These are phyloP conservation scores for Dermatemys mawii DNA, from an alignment of 2,113 vertebrate species.

Conservation along the genomic window DNA sequence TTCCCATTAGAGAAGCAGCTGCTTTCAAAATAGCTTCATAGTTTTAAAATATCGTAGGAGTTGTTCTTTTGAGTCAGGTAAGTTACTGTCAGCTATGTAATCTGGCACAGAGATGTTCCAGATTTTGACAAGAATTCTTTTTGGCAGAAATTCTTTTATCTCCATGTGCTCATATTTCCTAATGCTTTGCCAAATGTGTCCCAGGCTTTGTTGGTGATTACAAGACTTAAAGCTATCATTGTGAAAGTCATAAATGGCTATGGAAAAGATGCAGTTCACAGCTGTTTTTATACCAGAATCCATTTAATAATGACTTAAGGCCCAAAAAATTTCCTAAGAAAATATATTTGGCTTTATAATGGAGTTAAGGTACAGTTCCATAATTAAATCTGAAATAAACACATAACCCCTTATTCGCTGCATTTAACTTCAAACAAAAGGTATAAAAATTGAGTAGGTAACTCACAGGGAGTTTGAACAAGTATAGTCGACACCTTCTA, in stretches of 20 bases:
- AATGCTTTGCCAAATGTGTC: neutral
- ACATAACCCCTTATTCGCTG: slow-evolving; percentile 1
- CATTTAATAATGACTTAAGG: slow-evolving; percentile 9
- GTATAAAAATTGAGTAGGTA: slow-evolving; percentile 42
- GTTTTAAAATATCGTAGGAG: neutral
- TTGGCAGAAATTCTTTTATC: neutral
- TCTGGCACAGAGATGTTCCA: neutral
- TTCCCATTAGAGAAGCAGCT: neutral
- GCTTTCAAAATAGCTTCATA: neutral
- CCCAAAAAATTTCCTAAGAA: neutral
- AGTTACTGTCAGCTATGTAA: neutral
- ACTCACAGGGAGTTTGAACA: slow-evolving; percentile 37
- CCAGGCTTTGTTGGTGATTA: neutral
- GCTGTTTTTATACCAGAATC: neutral
- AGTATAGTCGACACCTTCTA: neutral
- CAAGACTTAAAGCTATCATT: neutral
- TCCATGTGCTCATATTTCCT: neutral
- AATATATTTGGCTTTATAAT: neutral
- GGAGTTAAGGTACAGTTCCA: neutral
- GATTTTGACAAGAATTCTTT: slow-evolving; percentile 26
- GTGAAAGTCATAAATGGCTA: neutral
- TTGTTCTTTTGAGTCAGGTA: neutral
- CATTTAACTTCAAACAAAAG: slow-evolving; percentile 41
- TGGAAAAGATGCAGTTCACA: neutral
- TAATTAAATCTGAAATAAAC: slow-evolving; percentile 48